A percentile compares a stretch with the other conserved stretches of the same genome.
These are phyloP conservation scores for Petrocephalus microphthalmus DNA, from an alignment of 2,113 vertebrate species.

Conservation along the genomic window DNA sequence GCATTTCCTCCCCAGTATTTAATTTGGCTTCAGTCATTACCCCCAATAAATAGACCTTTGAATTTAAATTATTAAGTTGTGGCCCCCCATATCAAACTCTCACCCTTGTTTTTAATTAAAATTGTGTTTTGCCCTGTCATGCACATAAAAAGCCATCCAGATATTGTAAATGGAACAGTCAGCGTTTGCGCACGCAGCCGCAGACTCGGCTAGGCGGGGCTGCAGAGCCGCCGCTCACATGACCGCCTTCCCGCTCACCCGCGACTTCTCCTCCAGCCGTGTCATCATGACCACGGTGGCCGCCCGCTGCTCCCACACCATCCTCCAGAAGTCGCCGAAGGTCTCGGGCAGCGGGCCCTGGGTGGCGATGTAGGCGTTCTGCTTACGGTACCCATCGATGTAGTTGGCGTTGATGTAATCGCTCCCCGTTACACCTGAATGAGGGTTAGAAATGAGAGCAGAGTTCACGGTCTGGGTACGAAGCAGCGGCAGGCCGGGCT, in stretches of 20 bases:
- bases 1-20: neutral
- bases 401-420: conserved; percentile 98
- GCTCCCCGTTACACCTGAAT: conserved; percentile 82
- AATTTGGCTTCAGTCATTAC: neutral
- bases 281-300: conserved; percentile 99
- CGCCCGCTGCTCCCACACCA: conserved; percentile 97
- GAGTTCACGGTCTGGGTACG: neutral
- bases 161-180: neutral
- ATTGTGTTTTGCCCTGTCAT: neutral
- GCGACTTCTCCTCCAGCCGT: conserved; percentile 90
- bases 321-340: conserved; percentile 96
- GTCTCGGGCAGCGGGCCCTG: conserved; percentile 93
- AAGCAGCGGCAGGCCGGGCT: neutral
- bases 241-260: conserved; percentile 61
- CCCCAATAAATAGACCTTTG: neutral
- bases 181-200: no score
- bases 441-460: neutral
- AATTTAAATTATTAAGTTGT: neutral
- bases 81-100: neutral
- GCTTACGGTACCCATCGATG: conserved; percentile 94
- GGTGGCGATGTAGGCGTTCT: conserved; percentile 96
- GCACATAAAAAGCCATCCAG: neutral
- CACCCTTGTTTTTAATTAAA: neutral
- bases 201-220: no score
- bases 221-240: no score